Evolutionary conservation across 2,888 invertebrate species (phyloP), one percentile per base, ranked within the genome.

Genomic region (Eristalis tenax): DNA sequence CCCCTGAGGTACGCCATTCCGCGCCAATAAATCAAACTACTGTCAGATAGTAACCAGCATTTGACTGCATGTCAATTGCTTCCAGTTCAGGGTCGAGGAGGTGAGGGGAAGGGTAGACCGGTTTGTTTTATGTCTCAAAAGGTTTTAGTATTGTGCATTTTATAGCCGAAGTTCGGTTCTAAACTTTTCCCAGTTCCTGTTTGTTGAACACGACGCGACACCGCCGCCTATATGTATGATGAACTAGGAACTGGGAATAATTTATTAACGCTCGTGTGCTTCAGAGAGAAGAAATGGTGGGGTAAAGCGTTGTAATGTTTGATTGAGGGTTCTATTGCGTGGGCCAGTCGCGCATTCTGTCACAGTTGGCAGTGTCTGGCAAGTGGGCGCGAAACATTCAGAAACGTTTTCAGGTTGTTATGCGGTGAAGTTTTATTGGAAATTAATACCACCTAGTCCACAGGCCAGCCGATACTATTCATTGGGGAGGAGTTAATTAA

Each of bases 351-450:
- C 71, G 68, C 32, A 38, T 56, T 32, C 22, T 57, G n/a, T 63
- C 23, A 28, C 4, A 64, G 56, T n/a, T 18, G 35, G 38, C 38
- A 15, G 18, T 73, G 69, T 66, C 75, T 70, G 50, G 26, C 11
- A 50, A 81, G 86, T 87, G 83, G 86, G 83, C 83, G 87, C 83
- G 59, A 87, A 83, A 83, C 82, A 82, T 73, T 80, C 68, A 66
- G 40, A 70, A 81, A 79, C 70, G 71, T 81, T 85, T 74, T 59
- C 59, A 28, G 38, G 23, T 63, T 78, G 76, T 81, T 81, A 77
- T 82, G 64, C 73, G 85, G 61, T 18, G 75, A 57, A 73, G 80
- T 79, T 87, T 87, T 80, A 83, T 87, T 75, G 83, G 79, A 69
- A 76, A 83, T 87, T 79, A 87, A 87, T 87, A 80, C 79, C 87